Conservation (phyloP, 2,113 vertebrate species). For the Elephantulus edwardii region DNA sequence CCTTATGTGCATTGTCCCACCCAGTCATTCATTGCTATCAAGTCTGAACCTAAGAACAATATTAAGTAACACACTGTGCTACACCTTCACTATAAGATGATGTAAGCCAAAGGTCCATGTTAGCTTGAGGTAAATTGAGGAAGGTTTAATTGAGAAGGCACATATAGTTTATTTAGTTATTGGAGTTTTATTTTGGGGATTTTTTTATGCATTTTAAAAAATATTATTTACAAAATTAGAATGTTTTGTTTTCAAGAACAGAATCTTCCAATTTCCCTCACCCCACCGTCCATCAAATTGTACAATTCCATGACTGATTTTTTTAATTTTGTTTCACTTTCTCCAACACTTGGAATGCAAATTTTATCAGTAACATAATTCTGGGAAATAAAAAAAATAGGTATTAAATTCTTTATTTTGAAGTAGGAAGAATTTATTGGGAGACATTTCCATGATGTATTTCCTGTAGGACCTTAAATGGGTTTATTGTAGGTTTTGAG, state of each 20-base stretch:
- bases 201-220: no score
- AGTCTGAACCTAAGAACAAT: neutral
- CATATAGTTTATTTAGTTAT: neutral
- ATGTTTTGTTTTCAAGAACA: no score
- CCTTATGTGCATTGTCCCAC: neutral
- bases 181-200: no score
- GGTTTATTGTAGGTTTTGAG: conserved; percentile 14
- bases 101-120: neutral
- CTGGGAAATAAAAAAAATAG: neutral
- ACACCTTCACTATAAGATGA: neutral
- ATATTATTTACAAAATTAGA: no score
- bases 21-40: neutral
- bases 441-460: neutral
- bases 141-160: neutral
- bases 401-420: neutral
- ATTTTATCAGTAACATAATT: no score
- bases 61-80: neutral
- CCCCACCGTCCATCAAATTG: no score
- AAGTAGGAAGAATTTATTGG: neutral
- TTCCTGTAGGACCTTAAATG: neutral
- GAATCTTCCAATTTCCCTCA: no score
- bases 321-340: no score
- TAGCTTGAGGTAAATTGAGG: neutral
- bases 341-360: no score
- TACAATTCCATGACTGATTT: no score